Evolutionary conservation across 2,888 invertebrate species (phyloP).

Genomic region (Trissoscelio sp.): DNA sequence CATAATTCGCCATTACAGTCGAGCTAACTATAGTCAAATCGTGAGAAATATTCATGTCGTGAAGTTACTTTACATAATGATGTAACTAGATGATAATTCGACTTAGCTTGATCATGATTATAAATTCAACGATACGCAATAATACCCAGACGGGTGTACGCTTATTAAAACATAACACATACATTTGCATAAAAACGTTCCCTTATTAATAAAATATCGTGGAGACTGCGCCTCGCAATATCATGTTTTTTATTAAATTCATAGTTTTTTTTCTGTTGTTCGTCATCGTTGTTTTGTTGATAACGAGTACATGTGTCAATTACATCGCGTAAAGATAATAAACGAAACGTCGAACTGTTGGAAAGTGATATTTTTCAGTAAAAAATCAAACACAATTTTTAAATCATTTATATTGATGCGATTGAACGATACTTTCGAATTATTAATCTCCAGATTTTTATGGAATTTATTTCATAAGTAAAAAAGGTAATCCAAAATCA

Average conservation of each 20-base stretch:
- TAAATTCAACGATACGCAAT: conserved; percentile 36
- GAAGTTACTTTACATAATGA: conserved; percentile 42
- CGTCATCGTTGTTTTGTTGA: conserved; percentile 17
- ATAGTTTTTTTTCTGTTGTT: conserved; percentile 5
- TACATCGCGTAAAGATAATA: conserved; percentile 30
- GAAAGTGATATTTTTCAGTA: neutral
- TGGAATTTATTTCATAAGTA: too few species aligned
- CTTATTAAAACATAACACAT: conserved; percentile 23
- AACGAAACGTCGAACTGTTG: conserved; percentile 10
- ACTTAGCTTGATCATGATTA: conserved; percentile 39
- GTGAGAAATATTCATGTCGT: conserved; percentile 28
- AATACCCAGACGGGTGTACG: neutral
- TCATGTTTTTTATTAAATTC: conserved; percentile 17
- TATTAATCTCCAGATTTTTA: too few species aligned
- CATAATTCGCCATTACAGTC: neutral
- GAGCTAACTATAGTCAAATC: conserved; percentile 11
- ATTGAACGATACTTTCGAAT: too few species aligned
- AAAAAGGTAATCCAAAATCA: too few species aligned
- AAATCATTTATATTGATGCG: too few species aligned
- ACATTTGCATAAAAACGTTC: conserved; percentile 10
- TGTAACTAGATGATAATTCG: conserved; percentile 49
- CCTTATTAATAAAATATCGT: conserved; percentile 18
- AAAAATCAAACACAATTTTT: neutral
- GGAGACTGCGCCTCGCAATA: neutral
- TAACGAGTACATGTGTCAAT: conserved; percentile 17